phyloP scores from a whole-genome alignment of 2,113 vertebrate genomes.

The Psephotus haematonotus region DNA sequence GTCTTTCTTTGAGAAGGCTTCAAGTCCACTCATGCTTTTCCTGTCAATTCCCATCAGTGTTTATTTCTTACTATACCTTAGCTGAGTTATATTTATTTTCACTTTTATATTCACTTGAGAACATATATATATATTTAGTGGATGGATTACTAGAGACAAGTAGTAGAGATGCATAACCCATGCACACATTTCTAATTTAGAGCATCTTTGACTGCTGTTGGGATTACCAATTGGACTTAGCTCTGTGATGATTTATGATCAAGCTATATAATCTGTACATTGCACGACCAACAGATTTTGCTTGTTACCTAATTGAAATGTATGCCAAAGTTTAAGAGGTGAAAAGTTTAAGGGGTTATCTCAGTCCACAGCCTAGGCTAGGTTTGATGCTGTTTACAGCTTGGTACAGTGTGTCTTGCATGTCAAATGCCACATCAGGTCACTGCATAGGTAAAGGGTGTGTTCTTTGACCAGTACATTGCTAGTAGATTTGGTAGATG shows the following conservation, averaged over 20 bases:
- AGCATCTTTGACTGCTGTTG: not conserved
- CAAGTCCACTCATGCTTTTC: not conserved
- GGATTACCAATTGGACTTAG: conserved; percentile 33
- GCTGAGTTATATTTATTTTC: not conserved
- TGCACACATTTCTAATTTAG: not conserved
- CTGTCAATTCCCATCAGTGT: not conserved
- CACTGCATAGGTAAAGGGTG: not conserved
- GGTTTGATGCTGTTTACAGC: not conserved
- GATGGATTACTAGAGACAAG: not conserved
- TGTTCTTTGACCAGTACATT: not conserved
- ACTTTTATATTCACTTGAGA: not conserved
- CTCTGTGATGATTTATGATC: conserved; percentile 27
- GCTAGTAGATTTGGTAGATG: conserved; percentile 23
- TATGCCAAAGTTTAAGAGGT: conserved; percentile 37
- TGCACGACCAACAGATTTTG: conserved; percentile 18
- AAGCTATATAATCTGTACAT: conserved; percentile 12
- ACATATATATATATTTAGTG: not conserved
- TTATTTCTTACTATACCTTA: not conserved
- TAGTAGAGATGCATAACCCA: not conserved
- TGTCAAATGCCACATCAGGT: not conserved
- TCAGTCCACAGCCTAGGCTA: not conserved
- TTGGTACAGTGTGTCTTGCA: not conserved
- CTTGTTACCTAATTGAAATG: conserved; percentile 45
- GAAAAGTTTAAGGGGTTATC: conserved; percentile 7
- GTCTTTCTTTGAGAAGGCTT: not conserved